Percentiles rank a stretch among this genome's conserved stretches.
Evolutionary conservation across 2,113 vertebrate genomes (phyloP).

Genomic region (Gallinago jamesoni): DNA sequence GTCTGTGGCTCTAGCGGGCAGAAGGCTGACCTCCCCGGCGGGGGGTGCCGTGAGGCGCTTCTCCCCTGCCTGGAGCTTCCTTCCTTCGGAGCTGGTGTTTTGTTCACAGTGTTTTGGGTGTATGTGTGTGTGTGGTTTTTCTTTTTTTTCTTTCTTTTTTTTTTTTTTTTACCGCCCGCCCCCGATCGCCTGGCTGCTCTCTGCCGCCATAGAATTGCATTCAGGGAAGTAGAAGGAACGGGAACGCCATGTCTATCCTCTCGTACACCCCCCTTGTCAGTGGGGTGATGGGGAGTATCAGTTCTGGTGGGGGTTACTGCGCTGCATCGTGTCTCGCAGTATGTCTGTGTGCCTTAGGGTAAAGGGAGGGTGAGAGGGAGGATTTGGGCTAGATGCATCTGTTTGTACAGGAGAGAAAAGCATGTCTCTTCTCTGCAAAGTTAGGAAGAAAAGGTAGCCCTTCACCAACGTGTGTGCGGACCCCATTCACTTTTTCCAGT

Average conservation of each 20-base stretch:
- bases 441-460: background rate
- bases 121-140: no score
- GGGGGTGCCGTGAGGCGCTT: background rate
- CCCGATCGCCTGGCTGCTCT: rapidly evolving
- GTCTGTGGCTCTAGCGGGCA: background rate
- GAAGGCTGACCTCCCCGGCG: background rate
- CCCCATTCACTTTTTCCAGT: background rate
- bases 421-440: rapidly evolving
- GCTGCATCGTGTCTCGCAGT: rapidly evolving
- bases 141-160: no score
- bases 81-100: rapidly evolving
- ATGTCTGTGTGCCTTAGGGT: rapidly evolving
- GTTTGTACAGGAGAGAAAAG: rapidly evolving
- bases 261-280: background rate
- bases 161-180: no score
- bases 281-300: rapidly evolving
- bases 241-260: rapidly evolving
- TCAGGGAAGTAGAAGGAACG: background rate
- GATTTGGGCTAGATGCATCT: rapidly evolving
- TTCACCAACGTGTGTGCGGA: background rate
- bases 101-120: background rate
- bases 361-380: rapidly evolving
- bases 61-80: background rate
- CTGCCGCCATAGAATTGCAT: rapidly evolving
- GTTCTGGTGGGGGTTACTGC: rapidly evolving